Percentiles rank a stretch among this genome's conserved stretches.
Evolutionary conservation across 2,113 vertebrate genomes (phyloP).

Genomic region (Gorilla gorilla): DNA sequence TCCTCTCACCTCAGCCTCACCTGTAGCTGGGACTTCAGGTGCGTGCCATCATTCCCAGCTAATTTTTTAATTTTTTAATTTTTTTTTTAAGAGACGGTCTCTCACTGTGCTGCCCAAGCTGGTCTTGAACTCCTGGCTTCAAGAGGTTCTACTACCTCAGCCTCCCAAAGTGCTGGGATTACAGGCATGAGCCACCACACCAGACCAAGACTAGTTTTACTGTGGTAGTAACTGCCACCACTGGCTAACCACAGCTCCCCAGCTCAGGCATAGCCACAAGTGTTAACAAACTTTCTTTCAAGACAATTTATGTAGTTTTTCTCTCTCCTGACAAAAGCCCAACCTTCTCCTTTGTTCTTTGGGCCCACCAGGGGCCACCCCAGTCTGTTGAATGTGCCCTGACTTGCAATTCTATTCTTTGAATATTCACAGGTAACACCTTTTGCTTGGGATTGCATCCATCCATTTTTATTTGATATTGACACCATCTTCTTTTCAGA

Average conservation of each 20-base stretch:
- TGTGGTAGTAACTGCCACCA: no score
- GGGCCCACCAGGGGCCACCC: accelerated
- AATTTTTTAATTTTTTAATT: no score
- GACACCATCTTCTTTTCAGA: not conserved
- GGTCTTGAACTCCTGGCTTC: no score
- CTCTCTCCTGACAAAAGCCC: not conserved
- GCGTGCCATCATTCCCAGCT: no score
- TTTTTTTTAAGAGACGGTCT: no score
- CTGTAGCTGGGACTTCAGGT: no score
- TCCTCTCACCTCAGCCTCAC: no score
- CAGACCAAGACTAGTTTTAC: not conserved
- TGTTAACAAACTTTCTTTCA: not conserved
- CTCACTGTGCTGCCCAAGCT: no score
- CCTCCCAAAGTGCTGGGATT: no score
- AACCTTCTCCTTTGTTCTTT: not conserved
- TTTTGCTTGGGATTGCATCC: not conserved
- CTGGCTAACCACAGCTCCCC: not conserved
- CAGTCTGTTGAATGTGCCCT: not conserved
- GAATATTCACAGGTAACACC: not conserved
- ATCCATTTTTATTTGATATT: not conserved
- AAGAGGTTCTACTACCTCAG: no score
- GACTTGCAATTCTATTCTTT: not conserved
- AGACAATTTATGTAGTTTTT: no score
- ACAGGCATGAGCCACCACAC: no score
- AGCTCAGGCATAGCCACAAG: not conserved